Evolutionary conservation across 2,888 invertebrate species (phyloP).

Genomic region (Lymantria monacha): DNA sequence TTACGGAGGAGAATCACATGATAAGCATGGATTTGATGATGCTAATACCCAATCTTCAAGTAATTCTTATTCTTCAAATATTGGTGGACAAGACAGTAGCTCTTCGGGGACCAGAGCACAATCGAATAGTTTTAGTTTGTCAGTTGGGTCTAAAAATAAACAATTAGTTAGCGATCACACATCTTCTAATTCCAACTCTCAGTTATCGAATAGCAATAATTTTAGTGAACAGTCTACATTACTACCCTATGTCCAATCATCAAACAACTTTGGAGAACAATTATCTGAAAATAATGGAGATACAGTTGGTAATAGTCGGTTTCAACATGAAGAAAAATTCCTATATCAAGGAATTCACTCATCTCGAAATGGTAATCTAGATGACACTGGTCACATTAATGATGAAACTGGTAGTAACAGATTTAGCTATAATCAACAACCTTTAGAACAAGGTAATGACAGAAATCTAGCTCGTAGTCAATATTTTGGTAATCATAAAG

Average conservation of each 20-base stretch:
- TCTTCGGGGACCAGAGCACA: constrained; percentile 8
- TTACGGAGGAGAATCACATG: background rate
- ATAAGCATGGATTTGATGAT: constrained; percentile 3
- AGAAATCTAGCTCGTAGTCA: too few relatives aligned
- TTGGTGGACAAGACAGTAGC: constrained; percentile 7
- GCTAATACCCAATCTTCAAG: constrained; percentile 14
- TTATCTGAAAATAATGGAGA: background rate
- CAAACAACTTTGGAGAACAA: background rate
- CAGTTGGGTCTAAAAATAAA: background rate
- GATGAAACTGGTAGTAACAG: constrained; percentile 13
- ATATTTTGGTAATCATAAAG: too few relatives aligned
- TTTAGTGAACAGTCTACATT: background rate
- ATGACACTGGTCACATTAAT: constrained; percentile 7
- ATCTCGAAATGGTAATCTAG: constrained; percentile 27
- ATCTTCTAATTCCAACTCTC: background rate
- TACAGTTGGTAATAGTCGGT: background rate
- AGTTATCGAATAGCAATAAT: background rate
- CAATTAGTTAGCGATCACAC: background rate
- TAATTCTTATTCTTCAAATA: constrained; percentile 15
- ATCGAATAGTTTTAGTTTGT: constrained; percentile 2
- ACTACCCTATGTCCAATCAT: background rate
- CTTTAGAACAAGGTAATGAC: too few relatives aligned
- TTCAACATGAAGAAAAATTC: constrained; percentile 14
- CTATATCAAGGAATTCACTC: constrained; percentile 40
- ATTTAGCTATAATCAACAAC: background rate